Evolutionary conservation across 2,113 vertebrate genomes (phyloP), one percentile per base, ranked within the genome.

Genomic region (Grallaria varia): DNA sequence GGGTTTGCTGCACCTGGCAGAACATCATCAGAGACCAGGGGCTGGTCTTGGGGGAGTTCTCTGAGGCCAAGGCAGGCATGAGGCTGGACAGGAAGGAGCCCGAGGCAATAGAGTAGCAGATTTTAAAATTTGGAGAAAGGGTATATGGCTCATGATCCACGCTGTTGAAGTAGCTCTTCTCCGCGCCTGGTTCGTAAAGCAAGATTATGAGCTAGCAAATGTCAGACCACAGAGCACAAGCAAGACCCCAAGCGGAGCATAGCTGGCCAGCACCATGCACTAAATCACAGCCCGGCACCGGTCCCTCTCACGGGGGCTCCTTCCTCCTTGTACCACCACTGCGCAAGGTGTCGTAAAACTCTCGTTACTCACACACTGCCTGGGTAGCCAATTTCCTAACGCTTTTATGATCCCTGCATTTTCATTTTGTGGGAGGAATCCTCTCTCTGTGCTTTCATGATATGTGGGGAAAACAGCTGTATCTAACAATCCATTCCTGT

Each of bases 201-300:
- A 91, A 89, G 69, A 84, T 92, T 93, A 91, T 12, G 78, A 96
- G 87, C 75, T 94, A 67, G 87, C 71, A 96, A 74, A 80, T 22
- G 19, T 62, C 63, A 94, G 81, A 75, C 52, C 69, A 62, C 44
- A 56, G 64, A 4, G 30, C 76, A 37, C 12, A 53, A 58, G 55
- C 84, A 91, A 68, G 78, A 87, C 49, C 5, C 1, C 62, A 72
- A 72, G 44, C 4, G 1, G 59, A 90, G 63, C 7, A 2, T 2
- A 42, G 72, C 58, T 64, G 68, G 73, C 66, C 80, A 81, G 80
- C 3, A 0, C 42, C 1, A 0, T 9, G 62, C 53, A 89, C 86
- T 92, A 82, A 95, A 94, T 79, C 93, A 92, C 1, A 19, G 78
- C 2, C 2, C 45, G 62, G 50, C 67, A 71, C 16, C 0, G 0